Evolutionary conservation across 2,888 invertebrate species (phyloP).

Genomic region (Drosophila monieri): DNA sequence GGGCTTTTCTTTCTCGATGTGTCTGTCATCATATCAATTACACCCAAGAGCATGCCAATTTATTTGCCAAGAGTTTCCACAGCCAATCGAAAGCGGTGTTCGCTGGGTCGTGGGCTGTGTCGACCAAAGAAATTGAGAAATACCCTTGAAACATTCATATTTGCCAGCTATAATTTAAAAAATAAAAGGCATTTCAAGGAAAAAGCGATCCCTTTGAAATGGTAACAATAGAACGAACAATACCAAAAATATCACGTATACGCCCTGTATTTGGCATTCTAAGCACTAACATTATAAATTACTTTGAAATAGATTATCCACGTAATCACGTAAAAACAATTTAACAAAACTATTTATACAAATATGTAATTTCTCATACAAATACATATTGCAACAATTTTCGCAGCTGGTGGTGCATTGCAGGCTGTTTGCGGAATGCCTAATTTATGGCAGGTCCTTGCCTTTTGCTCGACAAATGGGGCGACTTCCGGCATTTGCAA

Average conservation of each 20-base stretch:
- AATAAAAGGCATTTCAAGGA: slow-evolving; percentile 10
- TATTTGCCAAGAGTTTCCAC: slow-evolving; percentile 54
- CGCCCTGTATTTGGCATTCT: neutral
- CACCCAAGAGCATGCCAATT: slow-evolving; percentile 69
- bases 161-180: slow-evolving; percentile 1
- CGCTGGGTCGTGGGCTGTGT: slow-evolving; percentile 29
- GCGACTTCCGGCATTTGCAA: slow-evolving; percentile 60
- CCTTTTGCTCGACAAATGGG: slow-evolving; percentile 65
- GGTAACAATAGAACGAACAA: neutral
- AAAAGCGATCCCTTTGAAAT: neutral
- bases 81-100: slow-evolving; percentile 42
- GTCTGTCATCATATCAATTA: slow-evolving; percentile 68
- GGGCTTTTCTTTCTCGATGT: slow-evolving; percentile 31
- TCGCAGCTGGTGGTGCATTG: neutral
- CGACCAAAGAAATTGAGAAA: slow-evolving; percentile 22
- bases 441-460: slow-evolving; percentile 35
- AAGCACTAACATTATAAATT: neutral
- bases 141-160: slow-evolving; percentile 2
- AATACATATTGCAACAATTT: neutral
- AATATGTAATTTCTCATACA: neutral
- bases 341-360: neutral
- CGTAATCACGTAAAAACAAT: neutral
- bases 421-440: slow-evolving; percentile 2
- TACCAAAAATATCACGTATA: slow-evolving; percentile 5
- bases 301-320: neutral